A percentile compares a stretch with the other conserved stretches of the same genome.
Conservation (phyloP, 2,797 vertebrate species). For the Hoplostethus mediterraneus region DNA sequence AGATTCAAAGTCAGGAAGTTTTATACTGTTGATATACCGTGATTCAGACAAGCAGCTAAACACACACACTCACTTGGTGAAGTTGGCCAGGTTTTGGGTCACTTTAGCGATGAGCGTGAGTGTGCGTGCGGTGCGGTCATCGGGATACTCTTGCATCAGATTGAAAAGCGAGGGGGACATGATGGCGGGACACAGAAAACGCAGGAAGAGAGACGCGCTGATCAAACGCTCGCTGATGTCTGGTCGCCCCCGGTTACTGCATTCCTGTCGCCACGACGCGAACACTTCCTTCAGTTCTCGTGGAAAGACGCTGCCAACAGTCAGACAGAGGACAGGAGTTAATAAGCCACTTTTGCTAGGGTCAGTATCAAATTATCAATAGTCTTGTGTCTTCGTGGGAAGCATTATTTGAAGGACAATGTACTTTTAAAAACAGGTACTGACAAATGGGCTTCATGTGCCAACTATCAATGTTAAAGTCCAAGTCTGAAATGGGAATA, state of each 20-base stretch:
- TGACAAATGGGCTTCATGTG: neutral
- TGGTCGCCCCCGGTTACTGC: conserved; percentile 94
- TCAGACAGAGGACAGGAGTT: conserved; percentile 2
- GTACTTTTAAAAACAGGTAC: neutral
- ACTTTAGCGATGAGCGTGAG: conserved; percentile 99
- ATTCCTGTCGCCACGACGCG: conserved; percentile 97
- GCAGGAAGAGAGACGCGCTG: conserved; percentile 96
- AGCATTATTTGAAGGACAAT: neutral
- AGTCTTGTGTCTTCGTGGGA: neutral
- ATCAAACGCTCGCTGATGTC: conserved; percentile 99
- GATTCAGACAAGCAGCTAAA: neutral
- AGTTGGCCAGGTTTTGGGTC: conserved; percentile 99
- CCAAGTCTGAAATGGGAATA: neutral
- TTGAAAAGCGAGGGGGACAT: conserved; percentile 99
- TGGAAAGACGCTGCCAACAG: conserved; percentile 91
- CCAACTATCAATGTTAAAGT: neutral
- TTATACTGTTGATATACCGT: too few species aligned
- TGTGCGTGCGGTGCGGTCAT: conserved; percentile 96
- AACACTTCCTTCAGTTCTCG: conserved; percentile 98
- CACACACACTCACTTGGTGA: conserved; percentile 90
- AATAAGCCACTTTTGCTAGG: neutral
- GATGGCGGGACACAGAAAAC: conserved; percentile 98
- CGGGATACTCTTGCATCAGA: conserved; percentile 97
- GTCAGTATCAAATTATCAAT: neutral
- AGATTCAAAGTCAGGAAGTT: neutral